phyloP scores from a whole-genome alignment of 2,888 invertebrate genomes.

The Diaphora mendica region DNA sequence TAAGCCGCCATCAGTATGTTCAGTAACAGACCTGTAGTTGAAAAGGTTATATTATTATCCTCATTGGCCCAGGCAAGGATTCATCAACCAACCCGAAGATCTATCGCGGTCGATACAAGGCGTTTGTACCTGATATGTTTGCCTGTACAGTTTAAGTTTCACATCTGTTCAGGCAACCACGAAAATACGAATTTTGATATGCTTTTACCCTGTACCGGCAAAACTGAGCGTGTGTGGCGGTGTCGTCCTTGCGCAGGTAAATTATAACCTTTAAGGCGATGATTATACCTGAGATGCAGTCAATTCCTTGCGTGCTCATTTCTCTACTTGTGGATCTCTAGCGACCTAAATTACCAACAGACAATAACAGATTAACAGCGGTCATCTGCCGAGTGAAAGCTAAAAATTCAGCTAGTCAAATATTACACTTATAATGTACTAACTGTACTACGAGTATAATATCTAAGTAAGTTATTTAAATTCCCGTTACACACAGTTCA shows the following conservation, averaged over 20 bases:
- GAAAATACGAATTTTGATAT: too few species aligned
- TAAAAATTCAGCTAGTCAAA: background rate
- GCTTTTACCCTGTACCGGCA: too few species aligned
- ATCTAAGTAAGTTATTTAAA: background rate
- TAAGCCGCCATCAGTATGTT: background rate
- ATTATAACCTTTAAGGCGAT: background rate
- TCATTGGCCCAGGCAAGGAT: too few species aligned
- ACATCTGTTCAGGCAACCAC: too few species aligned
- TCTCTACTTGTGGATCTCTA: background rate
- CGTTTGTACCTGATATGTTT: too few species aligned
- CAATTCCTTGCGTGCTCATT: background rate
- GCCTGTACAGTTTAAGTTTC: too few species aligned
- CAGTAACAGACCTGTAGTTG: too few species aligned
- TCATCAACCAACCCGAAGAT: background rate
- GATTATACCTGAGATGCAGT: background rate
- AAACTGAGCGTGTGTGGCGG: too few species aligned
- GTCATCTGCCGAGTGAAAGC: slow-evolving; percentile 5
- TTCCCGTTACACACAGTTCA: slow-evolving; percentile 16
- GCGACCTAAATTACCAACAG: background rate
- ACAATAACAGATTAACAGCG: background rate
- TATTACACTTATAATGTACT: background rate
- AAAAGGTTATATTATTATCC: too few species aligned
- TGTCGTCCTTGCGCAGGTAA: too few species aligned
- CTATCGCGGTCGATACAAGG: background rate
- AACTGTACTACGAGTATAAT: slow-evolving; percentile 5